These are phyloP conservation scores for Tiliacea aurago DNA, from an alignment of 2,888 invertebrate genomes.

Conservation along the genomic window DNA sequence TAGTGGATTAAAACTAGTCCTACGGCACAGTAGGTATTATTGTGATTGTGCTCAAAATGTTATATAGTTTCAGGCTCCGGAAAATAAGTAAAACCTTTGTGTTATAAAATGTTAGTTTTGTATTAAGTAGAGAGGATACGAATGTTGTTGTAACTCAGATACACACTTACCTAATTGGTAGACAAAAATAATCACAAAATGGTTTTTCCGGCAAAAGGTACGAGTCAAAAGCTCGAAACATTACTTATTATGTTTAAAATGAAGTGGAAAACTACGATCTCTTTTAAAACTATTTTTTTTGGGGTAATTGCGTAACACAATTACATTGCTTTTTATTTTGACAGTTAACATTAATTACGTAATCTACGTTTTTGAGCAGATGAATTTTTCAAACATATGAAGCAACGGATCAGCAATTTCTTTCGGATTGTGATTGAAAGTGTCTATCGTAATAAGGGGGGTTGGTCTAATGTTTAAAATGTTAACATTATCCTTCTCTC, in stretches of 20 bases:
- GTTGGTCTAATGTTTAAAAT: not conserved
- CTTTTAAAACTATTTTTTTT: not conserved
- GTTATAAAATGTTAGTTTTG: not conserved
- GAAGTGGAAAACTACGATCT: not conserved
- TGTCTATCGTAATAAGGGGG: not conserved
- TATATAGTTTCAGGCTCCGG: not conserved
- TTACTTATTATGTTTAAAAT: not conserved
- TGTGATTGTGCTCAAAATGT: slow-evolving; percentile 10
- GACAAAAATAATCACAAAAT: not conserved
- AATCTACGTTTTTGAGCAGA: not conserved
- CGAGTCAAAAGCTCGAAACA: not conserved
- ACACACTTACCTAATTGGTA: not conserved
- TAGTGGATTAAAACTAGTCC: slow-evolving; percentile 14
- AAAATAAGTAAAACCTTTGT: not conserved
- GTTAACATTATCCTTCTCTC: slow-evolving; percentile 14
- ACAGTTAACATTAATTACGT: not conserved
- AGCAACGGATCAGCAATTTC: too few species aligned
- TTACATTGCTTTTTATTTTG: not conserved
- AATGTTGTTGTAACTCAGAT: not conserved
- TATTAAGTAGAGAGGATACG: not conserved
- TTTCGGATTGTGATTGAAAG: not conserved
- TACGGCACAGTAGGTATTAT: slow-evolving; percentile 8
- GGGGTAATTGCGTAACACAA: too few species aligned
- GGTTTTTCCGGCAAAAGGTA: not conserved
- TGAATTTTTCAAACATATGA: not conserved